Evolutionary conservation across 1,140 invertebrate species (phyloP).

Genomic region (Physella acuta): DNA sequence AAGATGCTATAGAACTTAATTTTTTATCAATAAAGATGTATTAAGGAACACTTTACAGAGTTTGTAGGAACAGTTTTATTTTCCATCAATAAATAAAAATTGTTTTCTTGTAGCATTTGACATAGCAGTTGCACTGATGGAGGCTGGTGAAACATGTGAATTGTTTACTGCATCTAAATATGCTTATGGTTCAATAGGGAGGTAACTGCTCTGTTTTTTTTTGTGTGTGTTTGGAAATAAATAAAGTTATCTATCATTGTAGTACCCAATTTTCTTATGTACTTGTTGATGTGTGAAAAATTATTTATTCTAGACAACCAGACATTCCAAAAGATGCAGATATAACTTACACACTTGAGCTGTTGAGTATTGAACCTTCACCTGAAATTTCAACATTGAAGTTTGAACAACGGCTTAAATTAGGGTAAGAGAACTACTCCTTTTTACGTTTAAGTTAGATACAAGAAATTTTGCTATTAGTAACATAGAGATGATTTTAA

Average conservation of each 20-base stretch:
- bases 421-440: too few relatives aligned
- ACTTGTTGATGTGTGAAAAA: neutral
- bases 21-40: too few relatives aligned
- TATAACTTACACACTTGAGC: slow-evolving; percentile 70
- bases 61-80: neutral
- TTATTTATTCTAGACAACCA: slow-evolving; percentile 59
- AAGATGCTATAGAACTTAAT: too few relatives aligned
- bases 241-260: too few relatives aligned
- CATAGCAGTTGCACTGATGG: slow-evolving; percentile 20
- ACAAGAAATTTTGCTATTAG: too few relatives aligned
- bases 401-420: slow-evolving; percentile 65
- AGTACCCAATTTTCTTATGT: too few relatives aligned
- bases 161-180: slow-evolving; percentile 17
- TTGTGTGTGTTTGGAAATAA: too few relatives aligned
- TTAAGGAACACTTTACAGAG: neutral
- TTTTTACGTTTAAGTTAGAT: too few relatives aligned
- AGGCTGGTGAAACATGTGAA: slow-evolving; percentile 22
- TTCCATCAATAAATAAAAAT: neutral
- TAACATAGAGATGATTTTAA: too few relatives aligned
- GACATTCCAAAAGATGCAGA: slow-evolving; percentile 69
- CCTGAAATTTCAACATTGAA: slow-evolving; percentile 68
- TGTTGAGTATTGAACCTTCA: slow-evolving; percentile 69
- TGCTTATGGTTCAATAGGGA: slow-evolving; percentile 23
- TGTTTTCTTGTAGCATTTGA: slow-evolving; percentile 22
- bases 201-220: too few relatives aligned